Evolutionary conservation across 37 sponge, comb jelly and placozoan species (phyloP).

Genomic region (Aplysina aerophoba): DNA sequence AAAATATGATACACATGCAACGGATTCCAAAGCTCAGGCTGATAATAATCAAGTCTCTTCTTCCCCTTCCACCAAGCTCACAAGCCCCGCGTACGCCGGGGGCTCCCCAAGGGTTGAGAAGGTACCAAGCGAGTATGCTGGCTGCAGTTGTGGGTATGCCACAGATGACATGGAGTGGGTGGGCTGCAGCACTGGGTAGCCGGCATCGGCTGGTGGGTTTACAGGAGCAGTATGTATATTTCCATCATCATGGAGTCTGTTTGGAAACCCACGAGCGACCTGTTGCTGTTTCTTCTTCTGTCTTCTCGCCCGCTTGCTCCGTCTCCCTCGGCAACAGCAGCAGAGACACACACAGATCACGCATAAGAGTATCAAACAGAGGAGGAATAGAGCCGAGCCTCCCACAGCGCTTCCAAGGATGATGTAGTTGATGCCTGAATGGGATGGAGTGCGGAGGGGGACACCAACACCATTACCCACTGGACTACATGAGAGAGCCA

Average conservation of each 20-base stretch:
- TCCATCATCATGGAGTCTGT: neutral
- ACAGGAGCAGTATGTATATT: neutral
- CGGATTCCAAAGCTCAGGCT: neutral
- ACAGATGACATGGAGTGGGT: neutral
- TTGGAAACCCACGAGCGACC: neutral
- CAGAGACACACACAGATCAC: neutral
- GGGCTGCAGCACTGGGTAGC: constrained; percentile 7
- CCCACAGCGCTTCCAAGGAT: too few relatives aligned
- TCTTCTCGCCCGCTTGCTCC: neutral
- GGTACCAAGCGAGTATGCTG: too few relatives aligned
- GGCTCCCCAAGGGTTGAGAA: neutral
- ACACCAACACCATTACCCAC: too few relatives aligned
- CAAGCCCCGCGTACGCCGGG: neutral
- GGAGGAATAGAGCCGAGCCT: neutral
- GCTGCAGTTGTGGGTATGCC: too few relatives aligned
- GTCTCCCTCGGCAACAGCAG: neutral
- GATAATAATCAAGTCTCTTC: too few relatives aligned
- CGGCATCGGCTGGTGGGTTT: neutral
- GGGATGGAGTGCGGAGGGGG: too few relatives aligned
- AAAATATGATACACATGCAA: too few relatives aligned
- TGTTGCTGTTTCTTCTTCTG: neutral
- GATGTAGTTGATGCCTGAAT: too few relatives aligned
- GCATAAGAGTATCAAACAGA: neutral
- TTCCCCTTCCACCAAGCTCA: neutral
- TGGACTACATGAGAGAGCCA: too few relatives aligned